Conservation (phyloP, 1,140 invertebrate species). For the Drosophila bifasciata region DNA sequence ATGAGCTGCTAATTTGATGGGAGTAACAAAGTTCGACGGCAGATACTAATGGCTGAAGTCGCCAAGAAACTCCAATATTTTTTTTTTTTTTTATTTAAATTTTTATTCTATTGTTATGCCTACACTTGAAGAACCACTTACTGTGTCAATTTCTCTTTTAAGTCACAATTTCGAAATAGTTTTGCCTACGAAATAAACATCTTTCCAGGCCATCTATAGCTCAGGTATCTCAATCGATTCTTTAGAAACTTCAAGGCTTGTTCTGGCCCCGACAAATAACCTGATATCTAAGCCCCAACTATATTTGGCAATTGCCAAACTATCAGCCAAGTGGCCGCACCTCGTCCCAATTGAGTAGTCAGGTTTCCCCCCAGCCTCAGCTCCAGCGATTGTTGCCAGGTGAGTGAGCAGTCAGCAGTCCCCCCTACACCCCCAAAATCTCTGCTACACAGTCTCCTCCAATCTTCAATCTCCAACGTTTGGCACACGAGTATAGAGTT, state of each 20-base stretch:
- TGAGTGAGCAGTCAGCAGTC: conserved; percentile 29
- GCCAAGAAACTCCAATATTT: no score
- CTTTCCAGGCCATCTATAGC: conserved; percentile 10
- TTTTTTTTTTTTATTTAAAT: no score
- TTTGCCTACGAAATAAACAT: conserved; percentile 3
- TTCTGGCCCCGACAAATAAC: conserved; percentile 20
- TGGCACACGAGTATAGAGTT: conserved; percentile 65
- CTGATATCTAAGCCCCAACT: conserved; percentile 45
- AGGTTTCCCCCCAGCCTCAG: conserved; percentile 32
- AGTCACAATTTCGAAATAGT: no score
- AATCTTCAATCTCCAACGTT: conserved; percentile 18
- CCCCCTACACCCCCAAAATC: no score
- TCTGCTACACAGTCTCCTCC: neutral
- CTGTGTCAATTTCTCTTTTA: no score
- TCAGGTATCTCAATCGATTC: conserved; percentile 11
- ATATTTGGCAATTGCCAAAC: conserved; percentile 40
- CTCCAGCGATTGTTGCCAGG: conserved; percentile 51
- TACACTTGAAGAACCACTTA: no score
- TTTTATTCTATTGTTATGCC: no score
- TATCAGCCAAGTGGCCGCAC: conserved; percentile 34
- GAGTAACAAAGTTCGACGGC: neutral
- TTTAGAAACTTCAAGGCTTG: conserved; percentile 30
- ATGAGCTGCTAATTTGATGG: conserved; percentile 40
- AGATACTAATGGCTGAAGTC: no score
- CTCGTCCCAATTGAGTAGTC: conserved; percentile 45